Evolutionary conservation across 92 coral and sea anemone genomes (phyloP).

Genomic region (Phenganax subtilis): DNA sequence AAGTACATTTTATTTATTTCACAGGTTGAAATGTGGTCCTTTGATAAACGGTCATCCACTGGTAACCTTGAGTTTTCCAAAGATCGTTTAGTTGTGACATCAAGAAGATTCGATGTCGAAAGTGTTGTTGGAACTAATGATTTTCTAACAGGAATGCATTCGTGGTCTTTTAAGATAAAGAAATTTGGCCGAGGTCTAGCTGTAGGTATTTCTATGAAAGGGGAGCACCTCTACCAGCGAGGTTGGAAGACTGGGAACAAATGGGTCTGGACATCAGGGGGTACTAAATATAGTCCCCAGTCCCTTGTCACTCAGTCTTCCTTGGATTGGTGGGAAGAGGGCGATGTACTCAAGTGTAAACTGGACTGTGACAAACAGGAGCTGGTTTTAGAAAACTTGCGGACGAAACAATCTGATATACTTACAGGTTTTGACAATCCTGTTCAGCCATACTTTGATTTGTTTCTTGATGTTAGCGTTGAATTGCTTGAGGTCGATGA

Average conservation of each 20-base stretch:
- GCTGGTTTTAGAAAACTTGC: slow-evolving; percentile 20
- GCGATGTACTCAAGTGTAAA: slow-evolving; percentile 27
- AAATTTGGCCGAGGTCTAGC: slow-evolving; percentile 39
- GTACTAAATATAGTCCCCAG: slow-evolving; percentile 36
- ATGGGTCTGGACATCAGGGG: slow-evolving; percentile 43
- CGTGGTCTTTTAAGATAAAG: slow-evolving; percentile 26
- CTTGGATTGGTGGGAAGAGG: slow-evolving; percentile 40
- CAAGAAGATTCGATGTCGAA: slow-evolving; percentile 32
- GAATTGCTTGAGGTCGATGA: slow-evolving; percentile 33
- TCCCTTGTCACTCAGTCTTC: slow-evolving; percentile 33
- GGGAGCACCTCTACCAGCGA: slow-evolving; percentile 14
- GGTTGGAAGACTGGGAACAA: slow-evolving; percentile 43
- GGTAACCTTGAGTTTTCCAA: slow-evolving; percentile 30
- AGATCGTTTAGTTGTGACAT: slow-evolving; percentile 24
- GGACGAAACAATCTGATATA: slow-evolving; percentile 14
- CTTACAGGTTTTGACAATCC: slow-evolving; percentile 34
- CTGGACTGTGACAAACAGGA: slow-evolving; percentile 43
- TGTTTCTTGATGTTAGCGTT: slow-evolving; percentile 38
- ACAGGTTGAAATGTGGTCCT: slow-evolving; percentile 9
- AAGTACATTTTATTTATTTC: neutral
- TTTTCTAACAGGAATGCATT: slow-evolving; percentile 29
- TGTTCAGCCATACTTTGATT: slow-evolving; percentile 37
- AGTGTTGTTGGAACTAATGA: slow-evolving; percentile 35
- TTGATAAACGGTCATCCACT: slow-evolving; percentile 29
- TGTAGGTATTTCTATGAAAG: slow-evolving; percentile 22